Evolutionary conservation across 2,797 vertebrate species (phyloP).

Genomic region (Scyliorhinus canicula): DNA sequence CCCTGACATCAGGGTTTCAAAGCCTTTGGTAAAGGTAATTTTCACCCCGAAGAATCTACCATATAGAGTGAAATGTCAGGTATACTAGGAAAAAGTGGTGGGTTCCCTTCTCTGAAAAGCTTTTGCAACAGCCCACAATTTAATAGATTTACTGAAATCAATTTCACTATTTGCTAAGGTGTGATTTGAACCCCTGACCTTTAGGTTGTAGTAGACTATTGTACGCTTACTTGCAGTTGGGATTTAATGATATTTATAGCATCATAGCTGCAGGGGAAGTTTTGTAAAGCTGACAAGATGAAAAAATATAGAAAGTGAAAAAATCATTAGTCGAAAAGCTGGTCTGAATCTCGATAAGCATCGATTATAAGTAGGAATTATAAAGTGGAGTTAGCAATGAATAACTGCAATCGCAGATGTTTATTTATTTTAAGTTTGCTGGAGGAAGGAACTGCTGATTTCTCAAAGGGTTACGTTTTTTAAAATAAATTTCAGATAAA

Average conservation of each 20-base stretch:
- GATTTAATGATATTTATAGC: not conserved
- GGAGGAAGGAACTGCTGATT: not conserved
- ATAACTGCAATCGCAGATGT: not conserved
- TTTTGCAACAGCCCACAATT: not conserved
- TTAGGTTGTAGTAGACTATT: not conserved
- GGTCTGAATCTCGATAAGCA: not conserved
- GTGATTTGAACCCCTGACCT: not conserved
- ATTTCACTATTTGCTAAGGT: not conserved
- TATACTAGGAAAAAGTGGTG: not conserved
- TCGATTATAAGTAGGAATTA: not conserved
- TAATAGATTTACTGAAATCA: not conserved
- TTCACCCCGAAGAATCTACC: not conserved
- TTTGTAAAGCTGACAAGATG: not conserved
- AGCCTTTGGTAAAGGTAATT: not conserved
- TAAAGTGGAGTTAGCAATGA: not conserved
- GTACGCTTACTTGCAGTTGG: not conserved
- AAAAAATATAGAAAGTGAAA: not conserved
- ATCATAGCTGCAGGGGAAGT: not conserved
- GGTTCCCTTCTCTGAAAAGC: not conserved
- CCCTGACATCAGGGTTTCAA: not conserved
- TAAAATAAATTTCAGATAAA: not conserved
- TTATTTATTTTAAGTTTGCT: not conserved
- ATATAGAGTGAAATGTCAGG: not conserved
- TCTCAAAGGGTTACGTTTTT: not conserved
- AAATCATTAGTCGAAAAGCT: not conserved